Evolutionary conservation across 1,140 invertebrate species (phyloP).

Genomic region (Hydropsyche tenuis): DNA sequence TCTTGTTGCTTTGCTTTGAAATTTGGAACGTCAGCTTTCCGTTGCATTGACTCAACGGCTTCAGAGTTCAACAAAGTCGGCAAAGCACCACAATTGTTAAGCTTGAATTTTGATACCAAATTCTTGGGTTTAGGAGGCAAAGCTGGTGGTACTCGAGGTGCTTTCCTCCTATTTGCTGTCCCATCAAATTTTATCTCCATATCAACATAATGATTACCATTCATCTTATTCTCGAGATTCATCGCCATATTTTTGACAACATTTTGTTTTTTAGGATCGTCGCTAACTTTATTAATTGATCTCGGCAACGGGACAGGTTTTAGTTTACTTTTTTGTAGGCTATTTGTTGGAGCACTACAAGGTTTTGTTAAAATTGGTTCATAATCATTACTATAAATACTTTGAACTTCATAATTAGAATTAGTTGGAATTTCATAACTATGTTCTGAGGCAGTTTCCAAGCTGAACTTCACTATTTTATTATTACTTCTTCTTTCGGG

Average conservation of each 20-base stretch:
- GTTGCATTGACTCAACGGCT: constrained; percentile 69
- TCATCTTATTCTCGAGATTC: constrained; percentile 65
- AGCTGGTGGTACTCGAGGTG: constrained; percentile 69
- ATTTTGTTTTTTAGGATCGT: constrained; percentile 57
- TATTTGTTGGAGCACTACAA: constrained; percentile 51
- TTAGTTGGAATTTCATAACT: constrained; percentile 63
- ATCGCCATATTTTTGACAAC: constrained; percentile 65
- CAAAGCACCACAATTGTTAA: constrained; percentile 49
- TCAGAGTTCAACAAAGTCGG: constrained; percentile 62
- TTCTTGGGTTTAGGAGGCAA: constrained; percentile 74
- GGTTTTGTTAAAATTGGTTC: constrained; percentile 67
- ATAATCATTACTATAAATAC: constrained; percentile 69
- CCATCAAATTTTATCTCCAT: constrained; percentile 57
- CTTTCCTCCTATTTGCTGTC: constrained; percentile 64
- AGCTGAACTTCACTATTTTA: constrained; percentile 63
- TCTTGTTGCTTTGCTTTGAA: constrained; percentile 60
- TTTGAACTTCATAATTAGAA: constrained; percentile 66
- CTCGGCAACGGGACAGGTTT: constrained; percentile 54
- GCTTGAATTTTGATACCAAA: constrained; percentile 68
- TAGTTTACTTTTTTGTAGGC: constrained; percentile 33
- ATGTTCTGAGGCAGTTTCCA: constrained; percentile 62
- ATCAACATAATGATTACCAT: constrained; percentile 55
- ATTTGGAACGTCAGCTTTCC: constrained; percentile 66
- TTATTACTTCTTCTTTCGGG: constrained; percentile 51
- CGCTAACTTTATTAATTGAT: constrained; percentile 45